Conservation (phyloP, 1,140 invertebrate species). For the Akabosia matsudoensis region DNA sequence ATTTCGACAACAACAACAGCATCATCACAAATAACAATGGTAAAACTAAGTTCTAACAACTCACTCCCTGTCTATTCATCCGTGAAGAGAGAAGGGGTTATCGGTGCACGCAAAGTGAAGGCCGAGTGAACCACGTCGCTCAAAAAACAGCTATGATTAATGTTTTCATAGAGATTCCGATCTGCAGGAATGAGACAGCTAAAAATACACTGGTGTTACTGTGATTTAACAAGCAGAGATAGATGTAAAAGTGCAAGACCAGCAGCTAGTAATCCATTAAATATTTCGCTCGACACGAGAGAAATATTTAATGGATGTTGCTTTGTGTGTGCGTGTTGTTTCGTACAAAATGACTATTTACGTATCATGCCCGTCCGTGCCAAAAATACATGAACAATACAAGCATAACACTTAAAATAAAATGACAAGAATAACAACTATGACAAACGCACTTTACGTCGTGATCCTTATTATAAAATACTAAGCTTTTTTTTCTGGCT, state of each 20-base stretch:
- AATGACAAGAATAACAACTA: neutral
- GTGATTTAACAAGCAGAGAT: too few relatives aligned
- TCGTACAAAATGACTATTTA: neutral
- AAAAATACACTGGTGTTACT: too few relatives aligned
- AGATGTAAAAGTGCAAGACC: too few relatives aligned
- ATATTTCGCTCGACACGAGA: too few relatives aligned
- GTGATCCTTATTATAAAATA: too few relatives aligned
- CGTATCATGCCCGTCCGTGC: neutral
- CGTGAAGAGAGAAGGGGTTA: neutral
- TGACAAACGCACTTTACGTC: neutral
- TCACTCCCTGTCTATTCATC: neutral
- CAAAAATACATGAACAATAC: neutral
- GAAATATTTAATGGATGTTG: neutral
- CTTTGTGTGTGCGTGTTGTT: neutral
- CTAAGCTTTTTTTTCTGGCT: too few relatives aligned
- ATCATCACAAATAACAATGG: neutral
- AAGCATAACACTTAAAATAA: neutral
- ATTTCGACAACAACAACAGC: neutral
- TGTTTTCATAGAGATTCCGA: neutral
- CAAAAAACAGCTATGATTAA: neutral
- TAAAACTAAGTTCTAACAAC: too few relatives aligned
- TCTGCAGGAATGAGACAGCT: neutral
- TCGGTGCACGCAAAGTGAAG: neutral
- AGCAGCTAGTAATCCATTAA: too few relatives aligned
- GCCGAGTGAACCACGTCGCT: neutral